Evolutionary conservation across 1,140 invertebrate species (phyloP), one percentile per base, ranked within the genome.

Genomic region (Dendroctonus ponderosae): DNA sequence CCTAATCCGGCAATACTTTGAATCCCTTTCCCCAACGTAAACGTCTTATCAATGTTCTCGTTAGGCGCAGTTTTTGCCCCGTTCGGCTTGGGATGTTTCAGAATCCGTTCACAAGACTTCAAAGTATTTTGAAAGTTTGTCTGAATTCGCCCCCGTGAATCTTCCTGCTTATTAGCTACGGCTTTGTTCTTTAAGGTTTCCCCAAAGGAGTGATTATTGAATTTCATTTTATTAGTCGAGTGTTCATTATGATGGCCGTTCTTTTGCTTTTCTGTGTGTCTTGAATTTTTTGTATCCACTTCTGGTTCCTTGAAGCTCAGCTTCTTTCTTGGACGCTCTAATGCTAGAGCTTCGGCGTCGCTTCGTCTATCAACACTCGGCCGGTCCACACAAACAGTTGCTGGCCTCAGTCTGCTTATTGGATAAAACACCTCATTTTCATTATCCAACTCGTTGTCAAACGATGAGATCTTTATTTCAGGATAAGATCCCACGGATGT

Each of bases 291-390:
- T 52, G 67, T 62, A 44, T 87, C 82, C n/a, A 90, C 87, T 78
- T 91, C 90, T 1, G 91, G 91, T 72, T 93, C 91, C 61, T 91
- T 86, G 75, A 93, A 94, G 0, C 90, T 92, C 0, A 93, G 80
- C 74, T 94, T 94, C 78, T 93, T 94, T 26, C 90, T 81, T 0
- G 91, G 91, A 69, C 86, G 85, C 58, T 89, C 85, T 14, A 81
- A 80, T 40, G 76, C 78, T 64, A 85, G 80, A 76, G 75, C 74
- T 73, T 79, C 72, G 69, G 73, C 67, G 77, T 80, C 74, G 72
- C 77, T 68, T 58, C 71, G 71, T 71, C 71, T 53, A 74, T 66
- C 73, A 74, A 82, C 71, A 77, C 78, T 62, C 26, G 62, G 60
- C 39, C 68, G 75, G 67, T 72, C 81, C 69, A 60, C 80, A 77